These are phyloP conservation scores for Chascanopsetta lugubris DNA, from an alignment of 2,113 vertebrate species.

Conservation along the genomic window DNA sequence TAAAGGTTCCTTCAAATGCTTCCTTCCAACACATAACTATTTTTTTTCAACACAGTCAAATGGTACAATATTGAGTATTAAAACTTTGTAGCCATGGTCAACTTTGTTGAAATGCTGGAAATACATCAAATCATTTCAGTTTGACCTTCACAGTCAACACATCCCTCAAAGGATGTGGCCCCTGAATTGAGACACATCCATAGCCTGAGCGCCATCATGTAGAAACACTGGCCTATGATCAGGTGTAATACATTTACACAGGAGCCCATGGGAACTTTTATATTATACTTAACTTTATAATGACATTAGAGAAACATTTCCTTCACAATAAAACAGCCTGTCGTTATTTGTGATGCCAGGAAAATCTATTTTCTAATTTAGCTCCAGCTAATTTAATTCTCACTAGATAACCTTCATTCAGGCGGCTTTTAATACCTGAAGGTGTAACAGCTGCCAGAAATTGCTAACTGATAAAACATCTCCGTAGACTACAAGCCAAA, in stretches of 20 bases:
- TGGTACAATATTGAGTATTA: too few species aligned
- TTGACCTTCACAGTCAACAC: too few species aligned
- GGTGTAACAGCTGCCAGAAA: constrained; percentile 45
- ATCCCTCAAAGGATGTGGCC: too few species aligned
- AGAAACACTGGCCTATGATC: constrained; percentile 17
- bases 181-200: neutral
- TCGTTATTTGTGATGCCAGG: constrained; percentile 9
- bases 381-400: constrained; percentile 50
- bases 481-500: constrained; percentile 40
- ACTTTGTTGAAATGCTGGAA: too few species aligned
- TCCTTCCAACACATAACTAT: too few species aligned
- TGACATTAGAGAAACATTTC: constrained; percentile 28
- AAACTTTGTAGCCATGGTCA: too few species aligned
- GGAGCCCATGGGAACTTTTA: constrained; percentile 6
- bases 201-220: constrained; percentile 7
- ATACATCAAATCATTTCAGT: too few species aligned
- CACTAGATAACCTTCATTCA: constrained; percentile 41
- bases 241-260: constrained; percentile 26
- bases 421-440: constrained; percentile 45
- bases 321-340: constrained; percentile 38
- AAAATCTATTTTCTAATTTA: constrained; percentile 22
- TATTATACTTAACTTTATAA: constrained; percentile 16
- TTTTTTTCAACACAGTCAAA: too few species aligned
- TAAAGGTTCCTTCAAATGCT: too few species aligned
- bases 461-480: constrained; percentile 47